Base-by-base conservation (phyloP, 2,113 vertebrate genomes). In the Lampris megalopsis region DNA sequence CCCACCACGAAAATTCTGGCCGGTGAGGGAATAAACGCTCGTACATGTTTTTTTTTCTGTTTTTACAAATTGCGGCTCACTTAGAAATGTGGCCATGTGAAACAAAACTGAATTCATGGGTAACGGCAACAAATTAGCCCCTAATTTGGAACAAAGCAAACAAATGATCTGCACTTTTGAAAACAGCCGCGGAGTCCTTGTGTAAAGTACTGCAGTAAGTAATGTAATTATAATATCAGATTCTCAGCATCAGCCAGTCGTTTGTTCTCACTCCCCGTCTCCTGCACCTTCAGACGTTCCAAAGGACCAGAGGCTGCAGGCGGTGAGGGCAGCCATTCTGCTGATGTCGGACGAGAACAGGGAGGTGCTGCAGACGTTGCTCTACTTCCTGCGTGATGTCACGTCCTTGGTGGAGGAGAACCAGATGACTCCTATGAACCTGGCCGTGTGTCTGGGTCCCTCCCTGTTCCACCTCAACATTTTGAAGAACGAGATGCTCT, bases 381-480 rank as follows among this genome's bases (percentile, higher is more conserved):
- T 99, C 41, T 97, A 93, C 85, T 98, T 99, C 91, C 94, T 99
- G 57, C 94, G 92, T 0, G 97, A 98, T 0, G 97, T 98, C 82
- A 95, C 93, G 37, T 92, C 90, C 64, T 84, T 94, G 0, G 98
- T 98, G 81, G 95, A 97, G 66, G 97, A 99, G 87, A 99, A 99
- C 79, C 98, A 99, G 92, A 99, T 99, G 98, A 99, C 97, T 0
- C 93, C 97, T 0, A 97, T 97, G 96, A 99, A 99, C 85, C 90
- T 99, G 11, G 98, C 97, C 0, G 97, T 99, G 71, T 99, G 98
- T 66, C 92, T 99, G 87, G 98, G 97, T 1, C 98, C 98, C 0
- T 99, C 98, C 0, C 96, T 99, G 8, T 99, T 99, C 87, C 97
- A 99, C 77, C 96, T 99, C 67, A 99, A 98, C 79, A 93, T 98